A percentile compares a stretch with the other conserved stretches of the same genome.
phyloP scores from a whole-genome alignment of 2,888 invertebrate species.

The Microctonus brassicae region DNA sequence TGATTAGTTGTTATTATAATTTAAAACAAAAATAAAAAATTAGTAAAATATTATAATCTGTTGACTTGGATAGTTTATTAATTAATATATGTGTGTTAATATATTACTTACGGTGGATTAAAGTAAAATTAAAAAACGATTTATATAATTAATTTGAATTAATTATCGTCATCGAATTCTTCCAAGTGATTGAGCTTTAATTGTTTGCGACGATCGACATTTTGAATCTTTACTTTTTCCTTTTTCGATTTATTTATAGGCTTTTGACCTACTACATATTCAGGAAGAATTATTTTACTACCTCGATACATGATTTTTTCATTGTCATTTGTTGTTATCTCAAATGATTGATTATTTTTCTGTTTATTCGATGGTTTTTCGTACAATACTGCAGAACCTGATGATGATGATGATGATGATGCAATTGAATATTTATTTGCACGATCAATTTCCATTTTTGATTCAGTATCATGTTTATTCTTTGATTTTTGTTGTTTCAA shows the following conservation, averaged over 20 bases:
- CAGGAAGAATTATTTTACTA: conserved; percentile 84
- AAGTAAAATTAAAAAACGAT: neutral
- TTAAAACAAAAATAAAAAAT: neutral
- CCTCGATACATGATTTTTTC: conserved; percentile 74
- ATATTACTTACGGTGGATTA: neutral
- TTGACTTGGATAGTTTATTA: neutral
- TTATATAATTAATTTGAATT: conserved; percentile 1
- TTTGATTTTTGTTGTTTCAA: conserved; percentile 73
- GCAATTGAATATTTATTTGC: conserved; percentile 17
- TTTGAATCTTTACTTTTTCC: conserved; percentile 40
- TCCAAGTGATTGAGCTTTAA: conserved; percentile 74
- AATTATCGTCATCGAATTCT: conserved; percentile 67
- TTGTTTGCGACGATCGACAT: conserved; percentile 59
- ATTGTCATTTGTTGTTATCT: conserved; percentile 48
- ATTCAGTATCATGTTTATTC: conserved; percentile 54
- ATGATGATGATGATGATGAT: conserved; percentile 16
- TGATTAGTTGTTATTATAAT: too few species aligned
- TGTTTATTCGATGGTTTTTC: conserved; percentile 49
- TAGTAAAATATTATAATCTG: neutral
- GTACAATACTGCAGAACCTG: conserved; percentile 48
- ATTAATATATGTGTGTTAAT: neutral
- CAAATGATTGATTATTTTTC: neutral
- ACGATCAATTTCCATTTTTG: conserved; percentile 52
- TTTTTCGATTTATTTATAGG: conserved; percentile 71
- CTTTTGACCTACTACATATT: conserved; percentile 83